Percentiles rank a stretch among this genome's conserved stretches.
These are phyloP conservation scores for Polymixis flavicincta DNA, from an alignment of 2,888 invertebrate genomes.

Conservation along the genomic window DNA sequence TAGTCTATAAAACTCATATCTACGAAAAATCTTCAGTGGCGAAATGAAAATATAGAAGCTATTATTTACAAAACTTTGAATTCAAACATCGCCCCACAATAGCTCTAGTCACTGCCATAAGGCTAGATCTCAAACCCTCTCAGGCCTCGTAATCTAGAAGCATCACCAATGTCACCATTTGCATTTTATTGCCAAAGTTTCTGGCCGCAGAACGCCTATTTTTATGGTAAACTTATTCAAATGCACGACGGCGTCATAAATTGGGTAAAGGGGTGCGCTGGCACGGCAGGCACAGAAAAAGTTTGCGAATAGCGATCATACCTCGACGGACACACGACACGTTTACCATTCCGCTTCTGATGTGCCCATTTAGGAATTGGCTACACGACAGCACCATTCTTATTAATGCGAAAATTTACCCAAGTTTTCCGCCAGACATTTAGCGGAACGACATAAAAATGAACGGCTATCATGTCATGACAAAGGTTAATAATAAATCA, in stretches of 20 bases:
- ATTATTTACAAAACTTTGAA: slow-evolving; percentile 53
- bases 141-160: slow-evolving; percentile 72
- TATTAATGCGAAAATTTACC: slow-evolving; percentile 42
- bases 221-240: slow-evolving; percentile 90
- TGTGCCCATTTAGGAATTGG: slow-evolving; percentile 50
- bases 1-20: neutral
- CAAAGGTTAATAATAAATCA: slow-evolving; percentile 62
- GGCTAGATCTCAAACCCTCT: slow-evolving; percentile 48
- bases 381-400: slow-evolving; percentile 49
- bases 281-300: slow-evolving; percentile 81
- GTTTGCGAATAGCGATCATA: slow-evolving; percentile 69
- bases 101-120: slow-evolving; percentile 34
- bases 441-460: slow-evolving; percentile 41
- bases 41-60: neutral
- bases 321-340: slow-evolving; percentile 60
- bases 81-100: slow-evolving; percentile 27
- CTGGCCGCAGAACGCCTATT: slow-evolving; percentile 87
- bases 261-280: slow-evolving; percentile 85
- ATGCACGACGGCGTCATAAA: slow-evolving; percentile 88
- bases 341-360: slow-evolving; percentile 62
- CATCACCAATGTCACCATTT: slow-evolving; percentile 86
- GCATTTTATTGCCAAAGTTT: slow-evolving; percentile 90
- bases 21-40: neutral
- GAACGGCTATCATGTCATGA: slow-evolving; percentile 52
- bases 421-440: slow-evolving; percentile 34